phyloP scores from a whole-genome alignment of 2,797 vertebrate genomes.

The Sparidentex hasta region DNA sequence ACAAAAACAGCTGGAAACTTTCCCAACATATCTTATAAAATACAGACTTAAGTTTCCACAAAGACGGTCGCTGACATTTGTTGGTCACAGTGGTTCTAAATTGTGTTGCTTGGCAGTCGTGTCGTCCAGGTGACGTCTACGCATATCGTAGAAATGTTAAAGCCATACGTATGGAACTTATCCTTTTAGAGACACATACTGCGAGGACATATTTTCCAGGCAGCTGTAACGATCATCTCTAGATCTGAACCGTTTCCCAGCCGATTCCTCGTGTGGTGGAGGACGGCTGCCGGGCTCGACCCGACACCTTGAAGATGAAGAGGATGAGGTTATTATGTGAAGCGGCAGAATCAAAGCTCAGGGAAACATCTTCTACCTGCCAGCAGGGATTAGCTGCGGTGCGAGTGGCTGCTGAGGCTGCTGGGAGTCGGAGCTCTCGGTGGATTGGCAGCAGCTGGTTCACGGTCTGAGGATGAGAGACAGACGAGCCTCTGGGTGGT shows the following conservation, averaged over 20 bases:
- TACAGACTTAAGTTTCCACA: too few relatives aligned
- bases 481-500: constrained; percentile 19
- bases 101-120: too few relatives aligned
- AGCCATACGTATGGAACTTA: too few relatives aligned
- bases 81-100: too few relatives aligned
- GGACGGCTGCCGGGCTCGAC: constrained; percentile 2
- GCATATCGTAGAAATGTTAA: too few relatives aligned
- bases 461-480: not conserved
- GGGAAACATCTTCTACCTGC: constrained; percentile 23
- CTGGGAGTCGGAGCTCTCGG: not conserved
- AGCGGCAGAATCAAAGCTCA: constrained; percentile 18
- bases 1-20: too few relatives aligned
- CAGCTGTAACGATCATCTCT: not conserved
- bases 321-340: constrained; percentile 5
- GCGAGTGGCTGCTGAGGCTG: constrained; percentile 21
- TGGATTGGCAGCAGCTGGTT: constrained; percentile 19
- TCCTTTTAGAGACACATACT: too few relatives aligned
- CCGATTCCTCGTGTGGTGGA: not conserved
- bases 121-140: too few relatives aligned
- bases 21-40: too few relatives aligned
- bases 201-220: too few relatives aligned
- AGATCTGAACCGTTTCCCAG: not conserved
- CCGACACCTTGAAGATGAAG: constrained; percentile 16
- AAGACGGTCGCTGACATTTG: too few relatives aligned
- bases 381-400: constrained; percentile 32